Evolutionary conservation across 2,888 invertebrate species (phyloP).

Genomic region (Eilema depressum): DNA sequence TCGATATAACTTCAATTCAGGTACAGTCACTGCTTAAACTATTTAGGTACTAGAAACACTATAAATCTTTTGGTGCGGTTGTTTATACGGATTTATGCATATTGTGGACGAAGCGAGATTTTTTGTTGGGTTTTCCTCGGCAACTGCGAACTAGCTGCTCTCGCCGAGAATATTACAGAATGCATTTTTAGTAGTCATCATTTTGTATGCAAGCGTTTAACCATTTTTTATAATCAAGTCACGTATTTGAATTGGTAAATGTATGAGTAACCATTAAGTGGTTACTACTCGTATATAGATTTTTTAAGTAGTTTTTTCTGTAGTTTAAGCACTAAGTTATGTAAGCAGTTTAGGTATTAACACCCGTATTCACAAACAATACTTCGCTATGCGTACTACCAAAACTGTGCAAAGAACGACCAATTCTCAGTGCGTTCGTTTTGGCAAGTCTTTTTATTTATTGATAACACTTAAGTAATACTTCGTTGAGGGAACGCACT

Average conservation of each 20-base stretch:
- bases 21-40: slow-evolving; percentile 32
- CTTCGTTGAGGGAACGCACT: too few relatives aligned
- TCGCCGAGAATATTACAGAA: neutral
- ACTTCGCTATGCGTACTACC: too few relatives aligned
- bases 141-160: neutral
- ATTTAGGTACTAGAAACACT: slow-evolving; percentile 25
- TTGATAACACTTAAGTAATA: too few relatives aligned
- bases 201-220: neutral
- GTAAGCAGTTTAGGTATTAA: too few relatives aligned
- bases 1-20: slow-evolving; percentile 40
- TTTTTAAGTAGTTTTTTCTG: too few relatives aligned
- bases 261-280: neutral
- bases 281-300: too few relatives aligned
- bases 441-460: too few relatives aligned
- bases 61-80: slow-evolving; percentile 19
- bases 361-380: too few relatives aligned
- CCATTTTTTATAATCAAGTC: neutral
- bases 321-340: too few relatives aligned
- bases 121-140: neutral
- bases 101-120: slow-evolving; percentile 2
- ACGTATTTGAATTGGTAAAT: neutral
- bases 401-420: too few relatives aligned
- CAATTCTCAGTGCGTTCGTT: too few relatives aligned
- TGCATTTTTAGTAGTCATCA: neutral
- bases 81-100: slow-evolving; percentile 11